Evolutionary conservation across 2,888 invertebrate species (phyloP), one percentile per base, ranked within the genome.

Genomic region (Drosophila mettleri): DNA sequence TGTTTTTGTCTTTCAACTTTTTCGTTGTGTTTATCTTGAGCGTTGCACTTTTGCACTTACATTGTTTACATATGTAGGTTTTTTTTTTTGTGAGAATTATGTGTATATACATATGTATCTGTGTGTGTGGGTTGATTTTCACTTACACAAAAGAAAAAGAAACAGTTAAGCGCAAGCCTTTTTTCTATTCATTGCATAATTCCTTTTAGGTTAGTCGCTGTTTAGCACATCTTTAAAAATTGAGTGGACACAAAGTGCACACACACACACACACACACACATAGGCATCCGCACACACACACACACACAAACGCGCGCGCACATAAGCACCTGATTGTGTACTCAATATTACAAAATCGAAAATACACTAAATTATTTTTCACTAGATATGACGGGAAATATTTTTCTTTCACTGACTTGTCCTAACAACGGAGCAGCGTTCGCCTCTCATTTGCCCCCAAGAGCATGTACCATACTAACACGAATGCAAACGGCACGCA

Each of bases 101-200:
- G 12, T 41, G 12, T 27, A 20, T 7, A 10, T 41, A 5, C 36
- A 39, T 16, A 1, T 61, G 9, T 43, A 14, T 43, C 31, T 22
- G n/a, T 53, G 39, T 16, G 20, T n/a, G 1, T 38, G 38, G 9
- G 24, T 27, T n/a, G 8, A 3, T 33, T 54, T 43, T 39, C 71
- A 71, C 65, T 71, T 54, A 59, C 59, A 70, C 31, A 18, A 33
- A 54, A 60, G 34, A 59, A 71, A 59, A 65, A 31, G 27, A 46
- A 46, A 39, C 18, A 67, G 36, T 46, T 43, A 41, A 48, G 41
- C 54, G 10, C 39, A 72, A 67, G 67, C 60, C 71, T 71, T 65
- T 66, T 66, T 55, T 45, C 63, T 46, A 70, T 66, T 46, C 79
- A 83, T 80, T 80, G 80, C 80, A 80, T 80, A 80, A 80, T 74